Conservation (phyloP, 2,888 invertebrate genomes). For the Apeira syringaria region DNA sequence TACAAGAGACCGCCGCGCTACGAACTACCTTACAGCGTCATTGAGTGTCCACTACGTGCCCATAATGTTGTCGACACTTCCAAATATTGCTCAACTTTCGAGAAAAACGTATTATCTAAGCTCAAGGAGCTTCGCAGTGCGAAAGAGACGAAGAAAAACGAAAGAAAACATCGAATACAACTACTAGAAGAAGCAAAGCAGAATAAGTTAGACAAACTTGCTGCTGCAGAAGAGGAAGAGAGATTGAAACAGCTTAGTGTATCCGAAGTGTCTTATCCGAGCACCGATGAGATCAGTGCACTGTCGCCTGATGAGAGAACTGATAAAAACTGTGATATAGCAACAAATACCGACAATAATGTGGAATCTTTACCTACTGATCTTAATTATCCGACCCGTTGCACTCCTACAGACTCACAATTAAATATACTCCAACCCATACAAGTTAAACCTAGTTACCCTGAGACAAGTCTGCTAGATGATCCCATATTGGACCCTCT, state of each 20-base stretch:
- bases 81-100: constrained; percentile 87
- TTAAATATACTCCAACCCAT: constrained; percentile 72
- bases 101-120: constrained; percentile 88
- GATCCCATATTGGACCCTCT: constrained; percentile 68
- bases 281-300: constrained; percentile 83
- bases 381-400: constrained; percentile 42
- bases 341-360: constrained; percentile 47
- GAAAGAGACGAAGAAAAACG: constrained; percentile 85
- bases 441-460: constrained; percentile 63
- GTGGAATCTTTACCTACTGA: constrained; percentile 40
- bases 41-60: constrained; percentile 61
- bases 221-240: constrained; percentile 75
- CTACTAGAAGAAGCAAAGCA: constrained; percentile 82
- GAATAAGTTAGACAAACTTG: constrained; percentile 78
- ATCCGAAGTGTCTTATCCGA: constrained; percentile 84
- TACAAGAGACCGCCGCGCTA: constrained; percentile 90
- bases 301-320: constrained; percentile 77
- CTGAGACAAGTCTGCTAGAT: constrained; percentile 64
- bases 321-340: constrained; percentile 62
- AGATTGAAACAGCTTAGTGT: constrained; percentile 82
- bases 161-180: constrained; percentile 84
- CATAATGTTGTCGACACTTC: constrained; percentile 61
- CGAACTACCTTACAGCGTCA: constrained; percentile 78
- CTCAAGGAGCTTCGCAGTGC: constrained; percentile 88
- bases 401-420: constrained; percentile 51